These are phyloP conservation scores for Brachionus paranguensis DNA, from an alignment of 1,140 invertebrate species.

Conservation along the genomic window DNA sequence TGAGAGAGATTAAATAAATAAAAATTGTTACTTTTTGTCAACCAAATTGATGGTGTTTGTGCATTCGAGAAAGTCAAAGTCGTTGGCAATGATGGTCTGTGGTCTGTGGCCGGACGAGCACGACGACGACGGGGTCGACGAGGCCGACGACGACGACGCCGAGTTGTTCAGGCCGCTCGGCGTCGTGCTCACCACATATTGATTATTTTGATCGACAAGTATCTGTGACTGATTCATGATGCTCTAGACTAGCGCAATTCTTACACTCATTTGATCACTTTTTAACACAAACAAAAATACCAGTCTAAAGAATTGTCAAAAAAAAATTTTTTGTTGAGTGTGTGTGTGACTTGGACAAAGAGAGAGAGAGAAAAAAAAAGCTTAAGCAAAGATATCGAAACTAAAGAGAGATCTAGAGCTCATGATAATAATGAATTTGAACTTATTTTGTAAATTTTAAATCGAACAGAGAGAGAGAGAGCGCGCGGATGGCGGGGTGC, in stretches of 20 bases:
- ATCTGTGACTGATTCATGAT: conserved; percentile 4
- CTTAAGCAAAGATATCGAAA: background rate
- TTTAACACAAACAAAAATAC: background rate
- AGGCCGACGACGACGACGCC: background rate
- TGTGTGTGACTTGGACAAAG: background rate
- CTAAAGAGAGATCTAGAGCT: conserved; percentile 24
- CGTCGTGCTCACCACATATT: background rate
- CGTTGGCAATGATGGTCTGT: background rate
- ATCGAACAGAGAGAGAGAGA: background rate
- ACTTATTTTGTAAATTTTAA: background rate
- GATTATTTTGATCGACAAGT: conserved; percentile 4
- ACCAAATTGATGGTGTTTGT: conserved; percentile 7
- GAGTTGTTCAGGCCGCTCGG: background rate
- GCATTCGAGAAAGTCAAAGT: conserved; percentile 39
- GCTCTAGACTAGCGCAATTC: background rate
- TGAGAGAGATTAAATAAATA: no score
- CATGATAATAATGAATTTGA: conserved; percentile 35
- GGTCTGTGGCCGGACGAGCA: background rate
- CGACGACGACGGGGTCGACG: background rate
- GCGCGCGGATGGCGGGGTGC: background rate
- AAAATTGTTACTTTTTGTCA: conserved; percentile 19
- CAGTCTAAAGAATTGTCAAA: background rate
- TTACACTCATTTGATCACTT: background rate
- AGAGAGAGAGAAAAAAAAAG: background rate
- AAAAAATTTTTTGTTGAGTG: background rate